These are phyloP conservation scores for Pycnonotus jocosus DNA, from an alignment of 2,113 vertebrate species.

Conservation along the genomic window DNA sequence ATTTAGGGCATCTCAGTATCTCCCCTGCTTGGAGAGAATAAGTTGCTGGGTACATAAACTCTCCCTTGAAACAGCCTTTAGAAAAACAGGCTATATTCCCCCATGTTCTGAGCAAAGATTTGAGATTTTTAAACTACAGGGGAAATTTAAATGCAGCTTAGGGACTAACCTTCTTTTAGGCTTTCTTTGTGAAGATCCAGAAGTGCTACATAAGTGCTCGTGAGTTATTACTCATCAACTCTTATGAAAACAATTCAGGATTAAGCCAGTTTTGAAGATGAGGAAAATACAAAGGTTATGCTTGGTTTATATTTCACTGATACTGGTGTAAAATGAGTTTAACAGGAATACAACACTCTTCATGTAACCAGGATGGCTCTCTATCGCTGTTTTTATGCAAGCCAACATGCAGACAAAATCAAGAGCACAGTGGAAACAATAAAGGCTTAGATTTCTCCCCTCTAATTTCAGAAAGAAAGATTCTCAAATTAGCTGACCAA, in stretches of 20 bases:
- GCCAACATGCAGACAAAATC: not conserved
- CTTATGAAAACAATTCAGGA: not conserved
- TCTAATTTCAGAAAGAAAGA: not conserved
- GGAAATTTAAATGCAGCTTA: not conserved
- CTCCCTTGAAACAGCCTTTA: not conserved
- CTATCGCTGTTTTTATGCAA: not conserved
- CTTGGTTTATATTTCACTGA: not conserved
- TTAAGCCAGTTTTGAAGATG: not conserved
- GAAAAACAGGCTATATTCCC: not conserved
- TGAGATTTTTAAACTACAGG: not conserved
- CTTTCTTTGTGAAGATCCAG: not conserved
- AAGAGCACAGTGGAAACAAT: not conserved
- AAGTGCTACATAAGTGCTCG: not conserved
- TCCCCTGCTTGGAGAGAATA: not conserved
- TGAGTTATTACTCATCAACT: not conserved
- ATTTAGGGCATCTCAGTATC: not conserved
- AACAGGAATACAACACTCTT: not conserved
- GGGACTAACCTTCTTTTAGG: not conserved
- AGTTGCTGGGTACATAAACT: not conserved
- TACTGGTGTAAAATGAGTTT: not conserved
- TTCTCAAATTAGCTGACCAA: not conserved
- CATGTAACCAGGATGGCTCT: not conserved
- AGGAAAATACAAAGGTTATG: not conserved
- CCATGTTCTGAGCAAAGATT: not conserved
- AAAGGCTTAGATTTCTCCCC: not conserved